Conservation (phyloP, 1,140 invertebrate genomes). For the Heliconius eleuchia region DNA sequence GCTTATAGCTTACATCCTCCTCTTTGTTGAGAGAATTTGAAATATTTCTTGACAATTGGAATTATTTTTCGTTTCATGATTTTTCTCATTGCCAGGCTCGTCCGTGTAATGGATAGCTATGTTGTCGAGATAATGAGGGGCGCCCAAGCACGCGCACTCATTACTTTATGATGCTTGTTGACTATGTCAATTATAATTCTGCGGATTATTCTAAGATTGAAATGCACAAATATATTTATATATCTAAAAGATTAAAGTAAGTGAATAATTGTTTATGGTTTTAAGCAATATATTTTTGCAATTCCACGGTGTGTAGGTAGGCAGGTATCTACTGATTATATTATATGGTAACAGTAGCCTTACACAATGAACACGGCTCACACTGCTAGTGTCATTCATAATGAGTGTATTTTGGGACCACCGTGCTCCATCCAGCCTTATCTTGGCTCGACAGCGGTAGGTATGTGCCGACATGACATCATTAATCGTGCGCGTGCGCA, state of each 20-base stretch:
- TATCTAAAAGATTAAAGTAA: not conserved
- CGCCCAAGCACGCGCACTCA: conserved; percentile 37
- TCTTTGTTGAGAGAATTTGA: conserved; percentile 31
- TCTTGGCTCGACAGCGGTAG: conserved; percentile 47
- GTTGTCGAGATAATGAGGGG: conserved; percentile 42
- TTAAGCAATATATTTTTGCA: not conserved
- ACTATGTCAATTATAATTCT: conserved; percentile 30
- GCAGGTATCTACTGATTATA: not conserved
- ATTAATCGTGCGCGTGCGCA: conserved; percentile 57
- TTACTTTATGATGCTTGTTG: conserved; percentile 44
- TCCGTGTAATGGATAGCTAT: conserved; percentile 44
- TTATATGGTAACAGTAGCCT: not conserved
- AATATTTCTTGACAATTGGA: conserved; percentile 42
- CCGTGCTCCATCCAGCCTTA: conserved; percentile 48
- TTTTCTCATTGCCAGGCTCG: conserved; percentile 43
- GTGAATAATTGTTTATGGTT: too few species aligned
- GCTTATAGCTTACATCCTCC: conserved; percentile 23
- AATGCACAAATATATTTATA: not conserved
- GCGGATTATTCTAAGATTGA: conserved; percentile 13
- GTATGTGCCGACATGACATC: conserved; percentile 54
- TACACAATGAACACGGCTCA: not conserved
- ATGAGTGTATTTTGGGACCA: conserved; percentile 54
- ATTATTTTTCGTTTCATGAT: conserved; percentile 43
- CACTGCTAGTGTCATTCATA: conserved; percentile 48
- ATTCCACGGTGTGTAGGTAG: not conserved